Evolutionary conservation across 2,797 vertebrate genomes (phyloP).

Genomic region (Phylloscopus collybita): DNA sequence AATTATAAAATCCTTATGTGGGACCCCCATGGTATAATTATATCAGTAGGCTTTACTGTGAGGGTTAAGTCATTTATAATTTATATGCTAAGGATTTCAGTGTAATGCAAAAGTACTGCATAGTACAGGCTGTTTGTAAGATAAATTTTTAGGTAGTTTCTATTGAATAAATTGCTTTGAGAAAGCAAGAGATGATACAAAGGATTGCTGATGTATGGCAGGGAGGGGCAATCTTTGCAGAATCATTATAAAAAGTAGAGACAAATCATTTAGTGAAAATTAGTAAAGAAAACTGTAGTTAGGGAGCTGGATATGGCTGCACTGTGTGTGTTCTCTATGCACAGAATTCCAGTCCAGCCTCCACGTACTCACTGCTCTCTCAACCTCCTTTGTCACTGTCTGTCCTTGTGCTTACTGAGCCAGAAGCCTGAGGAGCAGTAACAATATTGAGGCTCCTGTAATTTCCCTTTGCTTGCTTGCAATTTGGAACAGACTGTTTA

Average conservation of each 20-base stretch:
- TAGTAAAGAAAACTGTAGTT: not conserved
- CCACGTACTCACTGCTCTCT: not conserved
- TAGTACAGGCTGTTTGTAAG: not conserved
- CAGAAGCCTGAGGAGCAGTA: not conserved
- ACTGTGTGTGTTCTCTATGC: accelerated
- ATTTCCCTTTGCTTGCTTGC: not conserved
- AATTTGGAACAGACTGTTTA: not conserved
- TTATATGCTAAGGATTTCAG: not conserved
- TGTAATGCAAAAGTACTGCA: not conserved
- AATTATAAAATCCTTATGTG: not conserved
- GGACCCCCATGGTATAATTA: not conserved
- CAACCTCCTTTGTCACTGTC: not conserved
- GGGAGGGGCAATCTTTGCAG: not conserved
- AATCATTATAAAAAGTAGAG: not conserved
- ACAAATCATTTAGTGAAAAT: not conserved
- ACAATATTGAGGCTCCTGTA: not conserved
- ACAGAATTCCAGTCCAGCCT: not conserved
- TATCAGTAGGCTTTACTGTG: not conserved
- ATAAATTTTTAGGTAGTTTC: not conserved
- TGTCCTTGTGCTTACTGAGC: not conserved
- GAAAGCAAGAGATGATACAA: not conserved
- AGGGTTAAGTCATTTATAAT: not conserved
- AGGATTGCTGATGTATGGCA: not conserved
- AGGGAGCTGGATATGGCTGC: not conserved
- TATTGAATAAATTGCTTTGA: not conserved